Base-by-base conservation (phyloP, 2,797 vertebrate genomes). In the Intellagama lesueurii region DNA sequence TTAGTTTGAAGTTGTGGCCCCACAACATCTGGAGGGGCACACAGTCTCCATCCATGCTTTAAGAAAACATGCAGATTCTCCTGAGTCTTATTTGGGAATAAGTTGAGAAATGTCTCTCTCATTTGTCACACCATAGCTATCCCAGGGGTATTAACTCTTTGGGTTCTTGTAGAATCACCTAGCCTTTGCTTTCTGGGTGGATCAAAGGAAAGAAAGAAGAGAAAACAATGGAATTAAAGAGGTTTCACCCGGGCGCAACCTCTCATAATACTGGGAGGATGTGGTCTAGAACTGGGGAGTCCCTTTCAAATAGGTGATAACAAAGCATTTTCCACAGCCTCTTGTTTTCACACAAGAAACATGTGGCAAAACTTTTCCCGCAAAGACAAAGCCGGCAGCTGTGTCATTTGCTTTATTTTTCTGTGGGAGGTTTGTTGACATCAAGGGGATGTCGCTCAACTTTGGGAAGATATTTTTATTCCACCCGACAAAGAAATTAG, bases 361-460 rank as follows among this genome's bases (percentile, higher is more conserved):
- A 47, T 9, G 28, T 1, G 28, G 64, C 19, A 90, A 56, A 52
- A 70, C 44, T 11, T 35, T 72, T 66, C 47, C 40, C 26, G 11
- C 17, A 30, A 44, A 83, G 60, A 68, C 80, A 87, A 81, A 82
- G 72, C 77, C 75, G 81, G 86, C 90, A 91, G 82, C 86, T 88
- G 86, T 28, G 32, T 82, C 86, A 85, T 85, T 76, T 86, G 82
- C 82, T 4, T 77, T 70, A 52, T 26, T 2, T 1, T 32, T 69
- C 76, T 79, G 68, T 88, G 86, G 86, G 86, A 86, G 84, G 89
- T 26, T 82, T 86, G 84, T 70, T 90, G 88, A 81, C 84, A 82
- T 75, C 16, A 30, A 81, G 52, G 79, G 81, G 88, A 89, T 68
- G 70, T 17, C 9, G 30, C 44, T 35, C 24, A 66, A 40, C 79